phyloP scores from a whole-genome alignment of 2,797 vertebrate genomes.

The Paratrypauchen microcephalus region DNA sequence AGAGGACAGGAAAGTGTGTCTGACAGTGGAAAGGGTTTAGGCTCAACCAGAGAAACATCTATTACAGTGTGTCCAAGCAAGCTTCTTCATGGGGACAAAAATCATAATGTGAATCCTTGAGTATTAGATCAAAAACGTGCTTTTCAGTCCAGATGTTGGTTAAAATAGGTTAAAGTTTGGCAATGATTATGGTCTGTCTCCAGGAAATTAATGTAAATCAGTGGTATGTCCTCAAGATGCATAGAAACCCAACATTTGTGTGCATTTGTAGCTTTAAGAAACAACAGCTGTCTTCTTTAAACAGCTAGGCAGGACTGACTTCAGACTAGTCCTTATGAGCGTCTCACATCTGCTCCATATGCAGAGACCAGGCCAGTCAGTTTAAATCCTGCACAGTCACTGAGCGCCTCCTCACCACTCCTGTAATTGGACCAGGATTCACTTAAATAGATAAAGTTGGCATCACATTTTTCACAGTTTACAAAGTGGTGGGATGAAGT shows the following conservation, averaged over 20 bases:
- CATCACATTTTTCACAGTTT: constrained; percentile 48
- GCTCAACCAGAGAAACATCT: constrained; percentile 53
- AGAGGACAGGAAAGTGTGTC: constrained; percentile 54
- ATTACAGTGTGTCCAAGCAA: constrained; percentile 33
- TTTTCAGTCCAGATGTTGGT: too few species aligned
- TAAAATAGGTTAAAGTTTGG: too few species aligned
- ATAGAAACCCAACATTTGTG: neutral
- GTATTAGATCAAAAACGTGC: too few species aligned
- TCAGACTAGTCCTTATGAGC: constrained; percentile 43
- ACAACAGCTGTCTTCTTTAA: constrained; percentile 49
- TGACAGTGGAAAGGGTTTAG: constrained; percentile 70
- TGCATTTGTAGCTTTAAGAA: constrained; percentile 27
- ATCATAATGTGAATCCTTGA: too few species aligned
- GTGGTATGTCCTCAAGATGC: too few species aligned
- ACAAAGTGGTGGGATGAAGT: constrained; percentile 39
- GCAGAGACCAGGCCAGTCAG: constrained; percentile 49
- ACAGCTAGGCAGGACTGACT: constrained; percentile 52
- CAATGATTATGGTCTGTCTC: too few species aligned
- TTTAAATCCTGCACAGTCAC: constrained; percentile 38
- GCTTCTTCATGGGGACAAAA: too few species aligned
- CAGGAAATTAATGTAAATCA: too few species aligned
- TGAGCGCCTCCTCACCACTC: constrained; percentile 34
- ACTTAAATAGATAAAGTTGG: constrained; percentile 46
- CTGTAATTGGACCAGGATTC: constrained; percentile 54
- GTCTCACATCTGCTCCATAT: constrained; percentile 46